Percentiles rank a stretch among this genome's conserved stretches.
Evolutionary conservation across 2,113 vertebrate species (phyloP).

Genomic region (Menidia beryllina): DNA sequence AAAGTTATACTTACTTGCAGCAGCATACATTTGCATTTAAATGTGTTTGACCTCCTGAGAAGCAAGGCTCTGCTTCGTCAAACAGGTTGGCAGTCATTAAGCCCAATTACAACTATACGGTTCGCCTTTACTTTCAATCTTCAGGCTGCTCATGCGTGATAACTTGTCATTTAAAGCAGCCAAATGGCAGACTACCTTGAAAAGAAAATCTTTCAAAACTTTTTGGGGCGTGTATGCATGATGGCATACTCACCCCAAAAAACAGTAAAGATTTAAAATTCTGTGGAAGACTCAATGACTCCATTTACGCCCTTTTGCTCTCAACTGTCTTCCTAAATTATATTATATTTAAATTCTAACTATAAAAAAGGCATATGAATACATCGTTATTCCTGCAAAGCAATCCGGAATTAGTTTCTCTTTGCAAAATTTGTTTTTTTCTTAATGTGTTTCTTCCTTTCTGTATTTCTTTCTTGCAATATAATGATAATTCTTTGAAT

Average conservation of each 20-base stretch:
- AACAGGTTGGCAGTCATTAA: slow-evolving; percentile 69
- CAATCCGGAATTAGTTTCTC: no score
- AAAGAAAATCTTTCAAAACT: slow-evolving; percentile 30
- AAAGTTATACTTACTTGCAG: slow-evolving; percentile 51
- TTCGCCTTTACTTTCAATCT: slow-evolving; percentile 68
- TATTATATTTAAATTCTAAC: background rate
- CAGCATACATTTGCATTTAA: slow-evolving; percentile 76
- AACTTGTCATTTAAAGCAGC: slow-evolving; percentile 55
- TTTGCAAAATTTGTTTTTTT: no score
- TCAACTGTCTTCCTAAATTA: background rate
- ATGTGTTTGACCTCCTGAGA: slow-evolving; percentile 69
- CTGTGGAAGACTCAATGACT: slow-evolving; percentile 1
- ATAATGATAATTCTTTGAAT: background rate
- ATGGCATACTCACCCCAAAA: background rate
- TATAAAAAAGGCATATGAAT: no score
- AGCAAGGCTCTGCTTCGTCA: slow-evolving; percentile 39
- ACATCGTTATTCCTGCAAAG: no score
- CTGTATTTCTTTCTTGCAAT: background rate
- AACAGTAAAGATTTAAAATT: background rate
- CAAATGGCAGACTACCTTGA: slow-evolving; percentile 57
- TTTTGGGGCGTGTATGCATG: background rate
- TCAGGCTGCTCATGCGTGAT: slow-evolving; percentile 47
- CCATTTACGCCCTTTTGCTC: background rate
- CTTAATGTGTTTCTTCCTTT: no score
- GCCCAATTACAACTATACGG: slow-evolving; percentile 71